Evolutionary conservation across 2,888 invertebrate species (phyloP).

Genomic region (Eilema griseolum): DNA sequence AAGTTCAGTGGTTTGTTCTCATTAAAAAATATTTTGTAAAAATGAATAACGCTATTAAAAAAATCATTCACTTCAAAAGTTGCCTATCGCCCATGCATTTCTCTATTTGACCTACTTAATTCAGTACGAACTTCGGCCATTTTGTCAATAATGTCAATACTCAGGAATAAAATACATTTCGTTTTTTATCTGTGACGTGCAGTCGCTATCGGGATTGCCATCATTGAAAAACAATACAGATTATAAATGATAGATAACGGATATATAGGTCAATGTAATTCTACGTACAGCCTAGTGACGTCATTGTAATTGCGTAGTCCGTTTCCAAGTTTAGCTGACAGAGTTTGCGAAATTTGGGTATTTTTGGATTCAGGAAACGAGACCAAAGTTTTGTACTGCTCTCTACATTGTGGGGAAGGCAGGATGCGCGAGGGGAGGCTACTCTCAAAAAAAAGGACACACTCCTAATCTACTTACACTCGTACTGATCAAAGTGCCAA

Average conservation of each 20-base stretch:
- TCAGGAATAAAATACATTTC: constrained; percentile 14
- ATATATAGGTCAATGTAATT: constrained; percentile 24
- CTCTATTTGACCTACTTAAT: not conserved
- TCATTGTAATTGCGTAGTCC: not conserved
- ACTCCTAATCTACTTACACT: no score
- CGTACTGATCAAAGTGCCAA: no score
- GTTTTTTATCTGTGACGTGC: constrained; percentile 12
- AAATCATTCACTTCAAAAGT: no score
- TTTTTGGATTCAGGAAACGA: not conserved
- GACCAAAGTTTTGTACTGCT: no score
- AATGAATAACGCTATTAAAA: no score
- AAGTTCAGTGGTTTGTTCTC: no score
- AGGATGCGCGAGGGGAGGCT: no score
- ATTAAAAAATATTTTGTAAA: no score
- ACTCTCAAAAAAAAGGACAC: no score
- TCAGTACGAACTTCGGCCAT: not conserved
- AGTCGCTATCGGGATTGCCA: constrained; percentile 16
- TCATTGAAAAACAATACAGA: constrained; percentile 21
- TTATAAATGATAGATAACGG: constrained; percentile 24
- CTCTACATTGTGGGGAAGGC: no score
- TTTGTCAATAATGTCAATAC: not conserved
- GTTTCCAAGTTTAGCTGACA: not conserved
- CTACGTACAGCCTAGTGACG: constrained; percentile 21
- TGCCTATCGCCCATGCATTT: not conserved
- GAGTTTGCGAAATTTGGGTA: not conserved